Evolutionary conservation across 1,140 invertebrate species (phyloP).

Genomic region (Lanistes nyassanus): DNA sequence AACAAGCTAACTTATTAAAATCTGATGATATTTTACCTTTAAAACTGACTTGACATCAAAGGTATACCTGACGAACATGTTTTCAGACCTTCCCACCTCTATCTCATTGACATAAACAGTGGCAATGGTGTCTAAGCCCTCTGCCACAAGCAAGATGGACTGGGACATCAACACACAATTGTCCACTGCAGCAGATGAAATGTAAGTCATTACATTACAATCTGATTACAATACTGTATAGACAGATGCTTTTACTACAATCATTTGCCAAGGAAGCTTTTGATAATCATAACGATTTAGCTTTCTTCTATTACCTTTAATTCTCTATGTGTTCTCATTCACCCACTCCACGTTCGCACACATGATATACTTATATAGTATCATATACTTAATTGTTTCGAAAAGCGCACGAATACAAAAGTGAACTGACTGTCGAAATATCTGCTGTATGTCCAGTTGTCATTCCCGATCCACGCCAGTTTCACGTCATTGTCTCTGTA

Average conservation of each 20-base stretch:
- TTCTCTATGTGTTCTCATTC: too few relatives aligned
- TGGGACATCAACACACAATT: background rate
- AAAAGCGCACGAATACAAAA: too few relatives aligned
- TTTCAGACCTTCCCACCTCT: conserved; percentile 77
- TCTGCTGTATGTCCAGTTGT: conserved; percentile 80
- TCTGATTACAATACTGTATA: background rate
- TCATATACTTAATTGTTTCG: too few relatives aligned
- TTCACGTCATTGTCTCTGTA: conserved; percentile 80
- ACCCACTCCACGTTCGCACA: background rate
- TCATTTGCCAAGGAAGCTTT: too few relatives aligned
- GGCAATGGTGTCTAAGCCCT: conserved; percentile 89
- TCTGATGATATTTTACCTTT: conserved; percentile 36
- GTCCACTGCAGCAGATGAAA: conserved; percentile 27
- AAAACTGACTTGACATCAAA: conserved; percentile 79
- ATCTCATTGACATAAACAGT: conserved; percentile 79
- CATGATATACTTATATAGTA: too few relatives aligned
- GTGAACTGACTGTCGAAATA: conserved; percentile 53
- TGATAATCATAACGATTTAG: too few relatives aligned
- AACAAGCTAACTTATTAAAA: too few relatives aligned
- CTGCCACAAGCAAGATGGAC: conserved; percentile 49
- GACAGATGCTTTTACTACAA: background rate
- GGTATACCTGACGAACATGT: conserved; percentile 90
- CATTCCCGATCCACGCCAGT: conserved; percentile 83
- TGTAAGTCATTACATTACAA: too few relatives aligned
- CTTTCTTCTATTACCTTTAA: too few relatives aligned